These are phyloP conservation scores for Pseudomyrmex concolor DNA, from an alignment of 1,140 invertebrate species.

Conservation along the genomic window DNA sequence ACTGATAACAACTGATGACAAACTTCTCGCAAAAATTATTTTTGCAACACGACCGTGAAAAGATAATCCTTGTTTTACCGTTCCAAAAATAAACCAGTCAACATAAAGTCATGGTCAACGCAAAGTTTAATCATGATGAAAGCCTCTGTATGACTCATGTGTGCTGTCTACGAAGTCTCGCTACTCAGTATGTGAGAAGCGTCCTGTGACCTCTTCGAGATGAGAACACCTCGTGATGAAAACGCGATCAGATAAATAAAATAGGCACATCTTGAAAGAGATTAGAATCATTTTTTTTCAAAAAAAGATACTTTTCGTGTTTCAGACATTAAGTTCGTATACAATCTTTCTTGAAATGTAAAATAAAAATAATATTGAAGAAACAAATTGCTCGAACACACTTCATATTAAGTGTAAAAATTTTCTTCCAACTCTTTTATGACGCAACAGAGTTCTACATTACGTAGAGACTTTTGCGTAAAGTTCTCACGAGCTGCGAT, in stretches of 20 bases:
- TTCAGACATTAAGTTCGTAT: too few relatives aligned
- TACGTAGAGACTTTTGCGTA: neutral
- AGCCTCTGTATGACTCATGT: neutral
- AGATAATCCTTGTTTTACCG: constrained; percentile 23
- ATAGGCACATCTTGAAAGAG: neutral
- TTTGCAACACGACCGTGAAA: constrained; percentile 31
- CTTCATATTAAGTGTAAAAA: neutral
- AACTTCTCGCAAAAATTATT: constrained; percentile 32
- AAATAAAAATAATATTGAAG: neutral
- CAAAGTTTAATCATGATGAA: too few relatives aligned
- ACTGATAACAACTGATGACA: constrained; percentile 30
- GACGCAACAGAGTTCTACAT: neutral
- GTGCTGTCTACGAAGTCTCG: neutral
- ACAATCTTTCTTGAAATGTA: too few relatives aligned
- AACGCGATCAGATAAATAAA: constrained; percentile 21
- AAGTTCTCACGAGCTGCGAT: neutral
- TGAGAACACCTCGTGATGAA: constrained; percentile 17
- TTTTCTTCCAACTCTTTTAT: neutral
- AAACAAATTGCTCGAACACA: neutral
- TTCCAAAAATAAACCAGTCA: constrained; percentile 5
- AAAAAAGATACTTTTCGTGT: neutral
- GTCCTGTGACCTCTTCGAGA: neutral
- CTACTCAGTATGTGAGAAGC: constrained; percentile 20
- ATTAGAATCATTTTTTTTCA: neutral
- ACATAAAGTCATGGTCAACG: too few relatives aligned